Evolutionary conservation across 2,113 vertebrate genomes (phyloP).

Genomic region (Passerina amoena): DNA sequence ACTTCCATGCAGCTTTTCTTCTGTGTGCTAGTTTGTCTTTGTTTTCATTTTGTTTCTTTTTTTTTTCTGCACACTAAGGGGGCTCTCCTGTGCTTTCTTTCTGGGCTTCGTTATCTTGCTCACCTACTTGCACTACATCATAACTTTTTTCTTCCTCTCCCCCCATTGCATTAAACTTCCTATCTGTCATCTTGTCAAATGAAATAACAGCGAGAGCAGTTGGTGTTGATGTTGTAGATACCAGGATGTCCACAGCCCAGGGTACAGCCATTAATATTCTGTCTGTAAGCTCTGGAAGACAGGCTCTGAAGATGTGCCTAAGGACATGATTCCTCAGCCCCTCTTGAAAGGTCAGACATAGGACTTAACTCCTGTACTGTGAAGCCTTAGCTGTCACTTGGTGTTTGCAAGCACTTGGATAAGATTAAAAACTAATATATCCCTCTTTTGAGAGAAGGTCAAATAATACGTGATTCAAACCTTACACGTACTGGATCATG

Average conservation of each 20-base stretch:
- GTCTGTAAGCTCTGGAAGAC: not conserved
- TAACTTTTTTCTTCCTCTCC: not conserved
- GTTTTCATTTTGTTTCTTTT: not conserved
- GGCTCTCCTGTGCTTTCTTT: not conserved
- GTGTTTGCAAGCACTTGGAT: not conserved
- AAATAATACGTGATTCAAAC: not conserved
- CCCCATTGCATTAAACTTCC: not conserved
- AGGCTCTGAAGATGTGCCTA: not conserved
- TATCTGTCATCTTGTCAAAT: not conserved
- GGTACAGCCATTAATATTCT: not conserved
- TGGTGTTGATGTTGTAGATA: not conserved
- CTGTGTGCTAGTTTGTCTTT: not conserved
- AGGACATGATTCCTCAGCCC: not conserved
- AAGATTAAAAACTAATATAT: not conserved
- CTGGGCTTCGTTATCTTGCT: not conserved
- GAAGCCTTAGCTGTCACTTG: not conserved
- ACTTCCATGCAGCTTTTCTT: not conserved
- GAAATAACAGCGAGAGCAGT: not conserved
- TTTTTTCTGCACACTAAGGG: not conserved
- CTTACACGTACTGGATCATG: accelerated
- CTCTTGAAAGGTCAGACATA: not conserved
- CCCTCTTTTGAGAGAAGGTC: not conserved
- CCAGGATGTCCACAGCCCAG: not conserved
- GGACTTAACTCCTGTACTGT: not conserved
- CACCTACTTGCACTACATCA: not conserved